Evolutionary conservation across 1,140 invertebrate species (phyloP), one percentile per base, ranked within the genome.

Genomic region (Drosophila nannoptera): DNA sequence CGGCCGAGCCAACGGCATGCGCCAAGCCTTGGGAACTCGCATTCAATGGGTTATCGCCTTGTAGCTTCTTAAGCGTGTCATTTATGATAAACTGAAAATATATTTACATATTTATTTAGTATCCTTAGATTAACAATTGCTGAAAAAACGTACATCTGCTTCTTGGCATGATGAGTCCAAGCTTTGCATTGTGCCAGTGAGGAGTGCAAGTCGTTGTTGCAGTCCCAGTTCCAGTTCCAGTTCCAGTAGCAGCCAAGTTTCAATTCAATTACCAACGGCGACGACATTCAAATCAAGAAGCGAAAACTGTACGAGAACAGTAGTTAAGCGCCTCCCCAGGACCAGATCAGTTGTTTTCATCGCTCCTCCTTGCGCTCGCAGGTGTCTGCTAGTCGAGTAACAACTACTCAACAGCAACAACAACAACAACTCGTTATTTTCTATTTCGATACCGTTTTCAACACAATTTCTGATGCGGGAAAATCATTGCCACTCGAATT

Each of bases 121-220:
- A 7, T 7, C 4, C 7, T 0, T 9, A 35, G 11, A 7, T 16
- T 35, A 12, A 0, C 29, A 9, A 7, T 32, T 54, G 2, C 7
- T 31, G n/a, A 40, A 56, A 63, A 1, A 22, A 90, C 91, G 90
- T 89, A 92, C 92, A 89, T 92, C 91, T 90, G 91, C 91, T 91
- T 92, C 91, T 90, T 92, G 91, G 91, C 91, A 92, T 91, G 91
- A 90, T 87, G 91, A 91, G 88, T 92, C 91, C 91, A 92, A 90
- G 88, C 91, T 92, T 92, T 92, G 92, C 92, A 92, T 92, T 88
- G 89, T 92, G 91, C 83, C 87, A 75, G 83, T 40, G 55, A 35
- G 55, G 22, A 48, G 46, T 52, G 61, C 46, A 42, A 52, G 32
- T 60, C 14, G 42, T 33, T 38, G 58, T 54, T 43, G 40, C 65